phyloP scores from a whole-genome alignment of 2,888 invertebrate genomes.

The Antheraea yamamai region DNA sequence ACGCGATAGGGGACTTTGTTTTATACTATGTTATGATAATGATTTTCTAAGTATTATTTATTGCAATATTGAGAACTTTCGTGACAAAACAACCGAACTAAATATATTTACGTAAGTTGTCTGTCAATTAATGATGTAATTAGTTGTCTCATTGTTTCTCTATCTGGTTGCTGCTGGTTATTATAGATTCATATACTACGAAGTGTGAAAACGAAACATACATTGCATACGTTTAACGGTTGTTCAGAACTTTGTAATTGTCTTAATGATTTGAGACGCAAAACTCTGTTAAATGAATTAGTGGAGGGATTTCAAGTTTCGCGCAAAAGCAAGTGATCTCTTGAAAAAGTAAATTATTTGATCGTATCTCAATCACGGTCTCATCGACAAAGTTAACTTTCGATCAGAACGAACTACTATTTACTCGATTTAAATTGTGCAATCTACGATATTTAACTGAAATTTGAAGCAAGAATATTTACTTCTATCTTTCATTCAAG shows the following conservation, averaged over 20 bases:
- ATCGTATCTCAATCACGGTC: neutral
- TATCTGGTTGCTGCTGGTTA: neutral
- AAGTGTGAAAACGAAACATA: neutral
- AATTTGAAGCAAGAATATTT: neutral
- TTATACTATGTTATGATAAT: too few relatives aligned
- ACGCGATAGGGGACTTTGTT: too few relatives aligned
- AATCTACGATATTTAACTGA: neutral
- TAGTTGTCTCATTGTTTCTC: neutral
- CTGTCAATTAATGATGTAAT: neutral
- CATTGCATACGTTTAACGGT: neutral
- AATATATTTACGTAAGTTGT: neutral
- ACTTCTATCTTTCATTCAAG: neutral
- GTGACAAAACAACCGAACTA: neutral
- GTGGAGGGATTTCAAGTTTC: neutral
- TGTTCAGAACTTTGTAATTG: neutral
- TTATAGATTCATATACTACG: neutral
- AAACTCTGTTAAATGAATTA: neutral
- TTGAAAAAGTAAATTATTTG: constrained; percentile 2
- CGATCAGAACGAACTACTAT: neutral
- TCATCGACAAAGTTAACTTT: constrained; percentile 1
- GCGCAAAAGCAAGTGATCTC: neutral
- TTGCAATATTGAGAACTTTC: neutral
- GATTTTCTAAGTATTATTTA: neutral
- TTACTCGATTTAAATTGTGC: neutral
- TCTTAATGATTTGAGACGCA: neutral